Conservation (phyloP, 2,113 vertebrate species). For the Strix aluco region DNA sequence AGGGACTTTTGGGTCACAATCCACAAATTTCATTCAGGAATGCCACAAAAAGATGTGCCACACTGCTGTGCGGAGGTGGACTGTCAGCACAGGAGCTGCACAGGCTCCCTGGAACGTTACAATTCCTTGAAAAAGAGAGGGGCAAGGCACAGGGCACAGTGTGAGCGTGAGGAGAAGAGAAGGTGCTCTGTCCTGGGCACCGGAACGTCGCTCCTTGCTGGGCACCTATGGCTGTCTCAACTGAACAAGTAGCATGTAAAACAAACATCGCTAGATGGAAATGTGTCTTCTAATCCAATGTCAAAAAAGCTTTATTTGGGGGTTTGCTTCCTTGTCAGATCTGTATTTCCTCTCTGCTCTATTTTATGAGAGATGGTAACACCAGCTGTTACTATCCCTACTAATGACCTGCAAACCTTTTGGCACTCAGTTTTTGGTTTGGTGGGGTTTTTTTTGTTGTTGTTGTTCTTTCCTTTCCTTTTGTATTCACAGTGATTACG, state of each 20-base stretch:
- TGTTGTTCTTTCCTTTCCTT: background rate
- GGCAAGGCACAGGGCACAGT: background rate
- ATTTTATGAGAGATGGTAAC: background rate
- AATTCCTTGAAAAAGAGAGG: background rate
- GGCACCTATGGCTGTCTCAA: rapidly evolving
- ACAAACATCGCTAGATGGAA: background rate
- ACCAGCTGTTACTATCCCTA: background rate
- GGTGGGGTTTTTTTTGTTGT: too few species aligned
- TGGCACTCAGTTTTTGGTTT: background rate
- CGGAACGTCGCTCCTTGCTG: rapidly evolving
- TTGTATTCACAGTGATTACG: background rate
- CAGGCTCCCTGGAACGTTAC: rapidly evolving
- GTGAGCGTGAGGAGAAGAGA: rapidly evolving
- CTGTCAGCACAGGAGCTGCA: too few species aligned
- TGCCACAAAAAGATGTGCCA: background rate
- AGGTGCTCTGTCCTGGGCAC: background rate
- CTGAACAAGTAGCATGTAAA: background rate
- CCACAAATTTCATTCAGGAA: background rate
- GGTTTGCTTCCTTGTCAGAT: background rate
- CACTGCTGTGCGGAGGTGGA: rapidly evolving
- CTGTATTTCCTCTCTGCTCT: background rate
- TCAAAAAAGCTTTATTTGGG: background rate
- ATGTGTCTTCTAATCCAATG: background rate
- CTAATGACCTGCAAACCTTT: background rate
- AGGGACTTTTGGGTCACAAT: background rate